Evolutionary conservation across 1,140 invertebrate species (phyloP).

Genomic region (Tetranychus cinnabarinus): DNA sequence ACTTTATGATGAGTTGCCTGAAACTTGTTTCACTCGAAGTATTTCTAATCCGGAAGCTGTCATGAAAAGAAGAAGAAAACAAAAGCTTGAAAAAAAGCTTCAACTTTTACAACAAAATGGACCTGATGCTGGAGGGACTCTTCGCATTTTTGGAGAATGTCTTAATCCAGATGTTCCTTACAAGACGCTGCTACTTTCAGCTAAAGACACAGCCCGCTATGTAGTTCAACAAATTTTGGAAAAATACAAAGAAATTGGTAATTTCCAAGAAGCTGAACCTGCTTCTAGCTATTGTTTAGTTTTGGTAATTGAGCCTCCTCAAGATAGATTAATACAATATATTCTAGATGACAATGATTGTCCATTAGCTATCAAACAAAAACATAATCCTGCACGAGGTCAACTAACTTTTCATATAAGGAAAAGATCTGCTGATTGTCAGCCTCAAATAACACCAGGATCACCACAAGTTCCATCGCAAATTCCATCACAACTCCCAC

Average conservation of each 20-base stretch:
- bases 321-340: constrained; percentile 32
- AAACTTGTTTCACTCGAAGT: constrained; percentile 89
- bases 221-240: constrained; percentile 89
- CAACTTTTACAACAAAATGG: constrained; percentile 68
- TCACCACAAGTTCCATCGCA: no score
- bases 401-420: constrained; percentile 85
- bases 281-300: constrained; percentile 76
- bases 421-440: constrained; percentile 59
- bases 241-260: constrained; percentile 42
- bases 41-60: constrained; percentile 98
- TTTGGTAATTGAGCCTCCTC: constrained; percentile 33
- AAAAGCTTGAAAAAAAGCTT: constrained; percentile 86
- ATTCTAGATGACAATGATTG: constrained; percentile 92
- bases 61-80: constrained; percentile 83
- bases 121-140: constrained; percentile 56
- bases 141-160: constrained; percentile 94
- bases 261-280: constrained; percentile 38
- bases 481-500: no score
- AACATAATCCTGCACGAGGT: constrained; percentile 32
- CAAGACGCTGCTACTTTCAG: constrained; percentile 82
- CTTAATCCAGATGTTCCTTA: constrained; percentile 91
- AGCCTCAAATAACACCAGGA: constrained; percentile 38
- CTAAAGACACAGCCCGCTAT: constrained; percentile 64
- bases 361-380: constrained; percentile 53
- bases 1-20: constrained; percentile 80